These are phyloP conservation scores for Melanchra persicariae DNA, from an alignment of 2,888 invertebrate species.

Conservation along the genomic window DNA sequence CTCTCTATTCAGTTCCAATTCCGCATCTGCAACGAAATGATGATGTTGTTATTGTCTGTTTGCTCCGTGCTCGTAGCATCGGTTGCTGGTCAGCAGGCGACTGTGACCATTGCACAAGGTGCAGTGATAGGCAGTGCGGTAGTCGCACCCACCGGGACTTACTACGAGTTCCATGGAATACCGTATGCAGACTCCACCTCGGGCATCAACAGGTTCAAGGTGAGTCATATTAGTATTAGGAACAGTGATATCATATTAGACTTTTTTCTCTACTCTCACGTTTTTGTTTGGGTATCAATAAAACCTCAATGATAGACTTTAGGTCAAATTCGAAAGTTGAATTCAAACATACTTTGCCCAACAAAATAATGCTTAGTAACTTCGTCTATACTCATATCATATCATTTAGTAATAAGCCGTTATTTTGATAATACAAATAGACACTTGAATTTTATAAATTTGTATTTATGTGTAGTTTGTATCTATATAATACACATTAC, in stretches of 20 bases:
- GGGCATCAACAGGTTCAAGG: conserved; percentile 83
- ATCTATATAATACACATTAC: too few species aligned
- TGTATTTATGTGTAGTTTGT: too few species aligned
- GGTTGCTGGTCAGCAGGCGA: conserved; percentile 60
- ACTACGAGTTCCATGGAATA: conserved; percentile 82
- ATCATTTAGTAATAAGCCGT: too few species aligned
- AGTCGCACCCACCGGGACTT: conserved; percentile 67
- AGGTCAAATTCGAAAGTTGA: too few species aligned
- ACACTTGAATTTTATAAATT: too few species aligned
- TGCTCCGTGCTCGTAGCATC: conserved; percentile 61
- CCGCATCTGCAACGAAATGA: conserved; percentile 64
- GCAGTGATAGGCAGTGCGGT: conserved; percentile 74
- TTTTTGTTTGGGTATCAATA: background rate
- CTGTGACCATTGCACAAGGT: conserved; percentile 78
- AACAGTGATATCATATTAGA: background rate
- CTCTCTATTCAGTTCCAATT: conserved; percentile 63
- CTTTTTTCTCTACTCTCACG: background rate
- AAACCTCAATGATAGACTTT: too few species aligned
- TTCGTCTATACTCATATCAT: too few species aligned
- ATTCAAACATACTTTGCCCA: background rate
- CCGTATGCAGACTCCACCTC: conserved; percentile 85
- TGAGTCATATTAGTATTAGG: conserved; percentile 52
- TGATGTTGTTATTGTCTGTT: conserved; percentile 69
- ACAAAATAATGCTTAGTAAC: background rate
- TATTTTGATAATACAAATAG: too few species aligned